A percentile compares a stretch with the other conserved stretches of the same genome.
Conservation (phyloP, 2,113 vertebrate genomes). For the Tragelaphus imberbis region DNA sequence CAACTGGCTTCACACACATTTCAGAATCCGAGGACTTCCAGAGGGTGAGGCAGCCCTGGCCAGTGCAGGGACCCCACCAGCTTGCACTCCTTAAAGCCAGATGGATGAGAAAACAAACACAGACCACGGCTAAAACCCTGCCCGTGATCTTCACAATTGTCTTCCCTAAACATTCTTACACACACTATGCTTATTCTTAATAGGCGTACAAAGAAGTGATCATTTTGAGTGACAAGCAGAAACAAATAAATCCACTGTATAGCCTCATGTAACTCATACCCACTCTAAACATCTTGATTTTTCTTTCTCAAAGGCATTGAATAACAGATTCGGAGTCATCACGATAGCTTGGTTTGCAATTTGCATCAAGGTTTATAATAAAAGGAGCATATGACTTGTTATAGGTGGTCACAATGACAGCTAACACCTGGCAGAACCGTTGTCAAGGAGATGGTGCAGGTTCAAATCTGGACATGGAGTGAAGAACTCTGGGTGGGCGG, state of each 20-base stretch:
- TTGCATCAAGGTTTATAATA: background rate
- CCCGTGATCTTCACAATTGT: background rate
- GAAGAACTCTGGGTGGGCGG: background rate
- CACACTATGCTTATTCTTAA: background rate
- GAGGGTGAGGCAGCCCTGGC: background rate
- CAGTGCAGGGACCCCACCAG: too few species aligned
- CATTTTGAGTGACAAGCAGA: background rate
- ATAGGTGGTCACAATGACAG: background rate
- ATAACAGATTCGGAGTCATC: constrained; percentile 47
- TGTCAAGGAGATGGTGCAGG: background rate
- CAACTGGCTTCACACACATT: background rate
- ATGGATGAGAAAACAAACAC: background rate
- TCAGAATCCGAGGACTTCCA: background rate
- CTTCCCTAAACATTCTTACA: background rate
- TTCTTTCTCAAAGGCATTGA: constrained; percentile 52
- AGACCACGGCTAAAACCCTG: background rate
- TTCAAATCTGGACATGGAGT: background rate
- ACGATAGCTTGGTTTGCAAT: background rate
- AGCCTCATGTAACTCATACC: background rate
- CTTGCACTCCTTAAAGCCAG: background rate
- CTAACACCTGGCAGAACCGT: background rate
- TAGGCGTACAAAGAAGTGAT: background rate
- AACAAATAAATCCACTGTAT: constrained; percentile 48
- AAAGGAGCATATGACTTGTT: background rate
- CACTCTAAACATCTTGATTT: background rate